These are phyloP conservation scores for Dromococcyx pavoninus DNA, from an alignment of 2,797 vertebrate species.

Conservation along the genomic window DNA sequence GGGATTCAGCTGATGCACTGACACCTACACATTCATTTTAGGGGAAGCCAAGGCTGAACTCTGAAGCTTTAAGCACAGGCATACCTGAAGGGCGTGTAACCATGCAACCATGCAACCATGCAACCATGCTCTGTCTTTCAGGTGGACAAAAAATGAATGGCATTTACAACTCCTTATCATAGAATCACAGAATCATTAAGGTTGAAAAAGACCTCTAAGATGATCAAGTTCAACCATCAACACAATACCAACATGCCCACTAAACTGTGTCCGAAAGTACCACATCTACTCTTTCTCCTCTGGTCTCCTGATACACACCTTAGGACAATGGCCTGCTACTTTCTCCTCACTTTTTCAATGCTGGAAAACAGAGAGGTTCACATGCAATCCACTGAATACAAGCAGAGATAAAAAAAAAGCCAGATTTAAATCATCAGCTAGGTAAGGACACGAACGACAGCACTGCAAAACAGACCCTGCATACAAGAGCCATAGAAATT, in stretches of 20 bases:
- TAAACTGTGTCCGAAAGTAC: too few species aligned
- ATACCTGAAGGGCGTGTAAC: background rate
- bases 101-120: rapidly evolving
- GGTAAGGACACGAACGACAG: background rate
- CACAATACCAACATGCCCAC: too few species aligned
- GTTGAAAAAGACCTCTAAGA: too few species aligned
- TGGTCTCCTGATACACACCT: background rate
- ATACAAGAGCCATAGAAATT: background rate
- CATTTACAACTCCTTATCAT: background rate
- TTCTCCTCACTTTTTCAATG: background rate
- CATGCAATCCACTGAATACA: background rate
- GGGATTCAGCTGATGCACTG: background rate
- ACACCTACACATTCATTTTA: too few species aligned
- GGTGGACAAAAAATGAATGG: background rate
- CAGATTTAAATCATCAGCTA: background rate
- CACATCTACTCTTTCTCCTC: background rate
- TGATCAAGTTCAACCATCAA: too few species aligned
- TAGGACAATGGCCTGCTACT: background rate
- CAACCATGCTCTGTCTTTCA: background rate
- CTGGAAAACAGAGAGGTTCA: background rate
- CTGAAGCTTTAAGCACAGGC: background rate
- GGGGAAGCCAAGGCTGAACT: background rate
- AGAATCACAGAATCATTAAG: too few species aligned
- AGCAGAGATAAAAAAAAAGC: background rate
- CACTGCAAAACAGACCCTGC: background rate